These are phyloP conservation scores for crab-eating macaque (Macaca fascicularis) DNA, from an alignment of 2,113 vertebrate species.

Conservation along the genomic window DNA sequence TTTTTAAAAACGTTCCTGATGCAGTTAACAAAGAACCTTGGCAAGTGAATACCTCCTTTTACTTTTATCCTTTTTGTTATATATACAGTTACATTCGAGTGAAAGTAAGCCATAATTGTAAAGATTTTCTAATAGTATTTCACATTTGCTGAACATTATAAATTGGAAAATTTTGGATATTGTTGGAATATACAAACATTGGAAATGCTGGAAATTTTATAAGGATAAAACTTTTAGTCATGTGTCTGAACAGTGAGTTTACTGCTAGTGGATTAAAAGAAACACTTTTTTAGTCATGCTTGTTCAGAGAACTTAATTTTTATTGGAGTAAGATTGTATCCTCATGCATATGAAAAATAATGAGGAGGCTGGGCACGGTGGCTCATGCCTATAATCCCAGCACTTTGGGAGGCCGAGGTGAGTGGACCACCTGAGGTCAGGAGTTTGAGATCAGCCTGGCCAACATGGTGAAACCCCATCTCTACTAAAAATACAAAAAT, in stretches of 20 bases:
- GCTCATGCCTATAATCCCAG: no score
- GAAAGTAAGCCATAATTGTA: not conserved
- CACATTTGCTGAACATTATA: not conserved
- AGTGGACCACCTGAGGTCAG: no score
- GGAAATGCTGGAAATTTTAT: not conserved
- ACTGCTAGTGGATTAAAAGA: not conserved
- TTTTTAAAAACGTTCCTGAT: not conserved
- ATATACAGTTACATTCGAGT: not conserved
- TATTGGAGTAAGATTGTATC: not conserved
- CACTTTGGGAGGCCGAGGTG: no score
- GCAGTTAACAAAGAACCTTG: constrained; percentile 4
- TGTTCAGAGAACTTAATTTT: not conserved
- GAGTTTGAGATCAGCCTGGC: no score
- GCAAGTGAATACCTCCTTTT: not conserved
- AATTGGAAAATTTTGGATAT: not conserved
- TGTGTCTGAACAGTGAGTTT: not conserved
- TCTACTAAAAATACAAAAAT: no score
- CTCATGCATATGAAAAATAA: not conserved
- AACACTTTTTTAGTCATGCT: not conserved
- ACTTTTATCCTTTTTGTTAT: not conserved
- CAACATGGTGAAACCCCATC: no score
- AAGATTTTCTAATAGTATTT: not conserved
- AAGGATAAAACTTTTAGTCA: constrained; percentile 19
- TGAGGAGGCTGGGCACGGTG: no score
- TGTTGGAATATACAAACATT: not conserved